Evolutionary conservation across 2,888 invertebrate genomes (phyloP).

Genomic region (Troides aeacus): DNA sequence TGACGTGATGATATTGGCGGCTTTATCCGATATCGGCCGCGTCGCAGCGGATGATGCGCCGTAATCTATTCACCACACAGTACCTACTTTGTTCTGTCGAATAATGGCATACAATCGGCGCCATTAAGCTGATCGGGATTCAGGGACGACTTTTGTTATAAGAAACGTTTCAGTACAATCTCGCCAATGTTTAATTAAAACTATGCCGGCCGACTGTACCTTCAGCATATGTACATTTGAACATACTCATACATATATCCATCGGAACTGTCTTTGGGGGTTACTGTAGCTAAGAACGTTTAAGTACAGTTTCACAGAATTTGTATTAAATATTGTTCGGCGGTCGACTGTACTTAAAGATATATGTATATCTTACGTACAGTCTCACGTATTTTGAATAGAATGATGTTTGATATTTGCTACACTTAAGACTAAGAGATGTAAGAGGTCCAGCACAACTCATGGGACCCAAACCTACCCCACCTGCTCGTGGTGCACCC

Average conservation of each 20-base stretch:
- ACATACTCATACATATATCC: neutral
- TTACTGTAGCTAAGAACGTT: neutral
- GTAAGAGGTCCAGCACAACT: too few relatives aligned
- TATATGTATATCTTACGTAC: too few relatives aligned
- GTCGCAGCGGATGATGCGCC: slow-evolving; percentile 1
- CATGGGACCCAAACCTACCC: too few relatives aligned
- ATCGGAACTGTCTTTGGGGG: neutral
- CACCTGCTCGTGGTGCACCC: too few relatives aligned
- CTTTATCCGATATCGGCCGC: slow-evolving; percentile 2
- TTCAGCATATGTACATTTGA: too few relatives aligned
- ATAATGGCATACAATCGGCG: slow-evolving; percentile 10
- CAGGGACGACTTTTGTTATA: neutral
- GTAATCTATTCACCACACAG: slow-evolving; percentile 18
- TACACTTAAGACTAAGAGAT: neutral
- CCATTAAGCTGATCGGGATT: slow-evolving; percentile 9
- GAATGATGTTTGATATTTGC: neutral
- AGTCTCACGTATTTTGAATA: neutral
- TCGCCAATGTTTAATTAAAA: neutral
- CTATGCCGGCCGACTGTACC: too few relatives aligned
- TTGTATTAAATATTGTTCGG: neutral
- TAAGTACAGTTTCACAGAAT: neutral
- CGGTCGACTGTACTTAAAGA: neutral
- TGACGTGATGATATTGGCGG: slow-evolving; percentile 7
- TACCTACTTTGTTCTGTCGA: slow-evolving; percentile 21
- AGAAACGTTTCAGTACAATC: neutral